A percentile compares a stretch with the other conserved stretches of the same genome.
These are phyloP conservation scores for Pteromalus puparum DNA, from an alignment of 1,140 invertebrate genomes.

Conservation along the genomic window DNA sequence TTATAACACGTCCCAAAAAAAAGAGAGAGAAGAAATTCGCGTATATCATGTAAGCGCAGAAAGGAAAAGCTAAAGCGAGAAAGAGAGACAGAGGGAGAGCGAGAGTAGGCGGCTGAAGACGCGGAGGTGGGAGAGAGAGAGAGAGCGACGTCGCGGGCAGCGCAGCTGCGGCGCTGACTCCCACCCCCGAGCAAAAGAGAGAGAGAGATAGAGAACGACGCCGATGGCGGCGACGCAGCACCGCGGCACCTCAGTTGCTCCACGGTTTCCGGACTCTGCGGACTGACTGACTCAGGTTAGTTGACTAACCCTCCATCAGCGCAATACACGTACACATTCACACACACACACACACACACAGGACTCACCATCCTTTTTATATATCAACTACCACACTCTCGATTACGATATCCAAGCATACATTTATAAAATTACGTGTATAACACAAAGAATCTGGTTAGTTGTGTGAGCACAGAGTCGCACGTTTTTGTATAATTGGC, in stretches of 20 bases:
- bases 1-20: not conserved
- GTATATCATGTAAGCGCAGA: not conserved
- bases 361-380: too few species aligned
- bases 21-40: not conserved
- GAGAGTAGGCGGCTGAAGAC: not conserved
- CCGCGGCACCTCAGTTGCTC: slow-evolving; percentile 58
- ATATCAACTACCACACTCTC: too few species aligned
- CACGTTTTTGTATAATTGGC: too few species aligned
- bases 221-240: slow-evolving; percentile 38
- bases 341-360: too few species aligned
- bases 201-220: not conserved
- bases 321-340: too few species aligned
- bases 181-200: not conserved
- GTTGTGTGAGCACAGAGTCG: too few species aligned
- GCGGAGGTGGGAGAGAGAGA: not conserved
- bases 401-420: too few species aligned
- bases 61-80: not conserved
- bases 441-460: too few species aligned
- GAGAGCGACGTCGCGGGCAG: not conserved
- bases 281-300: slow-evolving; percentile 60
- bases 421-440: too few species aligned
- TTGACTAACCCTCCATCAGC: slow-evolving; percentile 2
- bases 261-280: slow-evolving; percentile 62
- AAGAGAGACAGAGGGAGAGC: not conserved
- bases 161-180: slow-evolving; percentile 11